These are phyloP conservation scores for Phrynocephalus vlangalii DNA, from an alignment of 2,797 vertebrate species.

Conservation along the genomic window DNA sequence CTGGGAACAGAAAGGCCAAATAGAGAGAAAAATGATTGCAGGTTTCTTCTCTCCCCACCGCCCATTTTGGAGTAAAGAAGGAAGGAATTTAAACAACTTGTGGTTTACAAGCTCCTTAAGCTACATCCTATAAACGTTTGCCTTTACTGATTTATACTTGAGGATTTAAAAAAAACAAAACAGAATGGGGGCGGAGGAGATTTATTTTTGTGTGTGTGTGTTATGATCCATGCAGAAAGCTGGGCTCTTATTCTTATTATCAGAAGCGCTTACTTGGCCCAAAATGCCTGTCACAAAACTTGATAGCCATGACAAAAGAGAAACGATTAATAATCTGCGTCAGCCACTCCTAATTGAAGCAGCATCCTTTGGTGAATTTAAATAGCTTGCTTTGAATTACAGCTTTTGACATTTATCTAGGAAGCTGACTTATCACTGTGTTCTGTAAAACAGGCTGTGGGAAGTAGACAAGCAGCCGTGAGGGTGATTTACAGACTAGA, in stretches of 20 bases:
- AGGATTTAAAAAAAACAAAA: conserved; percentile 1
- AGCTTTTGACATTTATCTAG: conserved; percentile 74
- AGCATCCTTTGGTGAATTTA: conserved; percentile 74
- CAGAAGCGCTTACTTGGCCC: conserved; percentile 41
- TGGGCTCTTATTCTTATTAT: conserved; percentile 48
- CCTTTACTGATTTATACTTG: conserved; percentile 44
- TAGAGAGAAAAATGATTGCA: accelerated
- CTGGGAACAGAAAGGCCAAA: neutral
- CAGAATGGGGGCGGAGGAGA: neutral
- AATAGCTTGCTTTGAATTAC: conserved; percentile 74
- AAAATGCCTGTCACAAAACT: conserved; percentile 63
- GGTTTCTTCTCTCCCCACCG: neutral
- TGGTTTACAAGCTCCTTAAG: neutral
- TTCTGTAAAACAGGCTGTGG: neutral
- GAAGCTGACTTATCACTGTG: conserved; percentile 67
- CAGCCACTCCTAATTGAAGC: conserved; percentile 69
- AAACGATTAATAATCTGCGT: conserved; percentile 72
- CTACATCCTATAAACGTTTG: conserved; percentile 37
- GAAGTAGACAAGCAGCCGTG: neutral
- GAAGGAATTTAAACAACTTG: neutral
- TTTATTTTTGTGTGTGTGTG: neutral
- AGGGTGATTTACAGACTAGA: neutral
- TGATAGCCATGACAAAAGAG: conserved; percentile 65
- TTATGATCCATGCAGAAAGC: conserved; percentile 47
- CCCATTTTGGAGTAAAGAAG: conserved; percentile 41